Evolutionary conservation across 2,888 invertebrate genomes (phyloP), one percentile per base, ranked within the genome.

Genomic region (Arrhopalites spinosus): DNA sequence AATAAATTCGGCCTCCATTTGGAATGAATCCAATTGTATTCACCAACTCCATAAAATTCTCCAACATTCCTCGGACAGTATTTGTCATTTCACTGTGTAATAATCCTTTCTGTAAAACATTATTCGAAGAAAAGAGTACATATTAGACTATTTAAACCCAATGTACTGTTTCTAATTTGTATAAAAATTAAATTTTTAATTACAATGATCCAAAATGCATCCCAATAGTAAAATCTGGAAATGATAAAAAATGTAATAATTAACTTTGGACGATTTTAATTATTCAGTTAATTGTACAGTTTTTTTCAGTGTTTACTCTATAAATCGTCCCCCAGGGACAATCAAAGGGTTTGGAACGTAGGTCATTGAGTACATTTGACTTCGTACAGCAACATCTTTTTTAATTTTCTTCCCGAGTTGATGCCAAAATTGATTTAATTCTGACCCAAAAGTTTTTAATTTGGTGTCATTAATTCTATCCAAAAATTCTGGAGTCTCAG

Each of bases 171-270:
- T n/a, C n/a, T n/a, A n/a, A n/a, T n/a, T n/a, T n/a, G n/a, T n/a
- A n/a, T n/a, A n/a, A n/a, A n/a, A n/a, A n/a, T 81, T 45, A 45
- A 8, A 8, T 83, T 92, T 90, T n/a, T n/a, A n/a, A n/a, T n/a
- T n/a, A n/a, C n/a, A n/a, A n/a, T n/a, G 75, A 95, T 93, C 96
- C 96, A 97, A 85, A 93, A 97, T 0, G 95, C 93, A 85, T 97
- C 96, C 96, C 96, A 96, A 85, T 96, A 96, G 86, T 96, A 86
- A 79, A 80, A 86, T 36, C 36, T 36, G 36, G 11, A 36, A 36
- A 7, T 11, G 11, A 36, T 36, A 3, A 36, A 36, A 36, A 36
- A 7, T 36, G n/a, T n/a, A n/a, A n/a, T n/a, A n/a, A n/a, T n/a
- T n/a, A n/a, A n/a, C n/a, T n/a, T n/a, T n/a, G n/a, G n/a, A n/a